Evolutionary conservation across 2,113 vertebrate species (phyloP).

Genomic region (Phoenicopterus ruber): DNA sequence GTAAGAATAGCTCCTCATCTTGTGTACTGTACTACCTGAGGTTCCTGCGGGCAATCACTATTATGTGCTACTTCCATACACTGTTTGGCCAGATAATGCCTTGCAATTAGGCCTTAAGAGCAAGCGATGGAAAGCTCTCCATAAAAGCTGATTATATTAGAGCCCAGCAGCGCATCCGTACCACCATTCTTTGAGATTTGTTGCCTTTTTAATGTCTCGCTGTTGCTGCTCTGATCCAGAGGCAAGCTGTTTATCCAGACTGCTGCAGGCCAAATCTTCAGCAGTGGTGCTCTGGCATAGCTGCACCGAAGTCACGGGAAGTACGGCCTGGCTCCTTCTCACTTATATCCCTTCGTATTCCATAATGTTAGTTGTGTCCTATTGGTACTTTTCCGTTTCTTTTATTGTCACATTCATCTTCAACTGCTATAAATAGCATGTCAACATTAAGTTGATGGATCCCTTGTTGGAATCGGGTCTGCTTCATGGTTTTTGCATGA

Average conservation of each 20-base stretch:
- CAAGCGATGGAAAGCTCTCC: neutral
- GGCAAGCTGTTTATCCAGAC: slow-evolving; percentile 3
- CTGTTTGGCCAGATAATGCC: slow-evolving; percentile 44
- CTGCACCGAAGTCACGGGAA: neutral
- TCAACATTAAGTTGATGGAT: neutral
- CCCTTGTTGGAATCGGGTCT: rapidly evolving
- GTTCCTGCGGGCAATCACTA: neutral
- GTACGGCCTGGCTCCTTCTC: neutral
- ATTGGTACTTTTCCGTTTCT: neutral
- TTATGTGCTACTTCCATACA: neutral
- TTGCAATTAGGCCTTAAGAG: slow-evolving; percentile 45
- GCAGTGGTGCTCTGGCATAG: neutral
- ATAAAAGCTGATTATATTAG: slow-evolving; percentile 25
- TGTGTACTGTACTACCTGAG: neutral
- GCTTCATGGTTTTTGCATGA: neutral
- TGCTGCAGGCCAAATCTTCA: neutral
- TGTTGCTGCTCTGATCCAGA: neutral
- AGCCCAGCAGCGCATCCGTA: neutral
- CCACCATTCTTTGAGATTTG: neutral
- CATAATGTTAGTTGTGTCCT: neutral
- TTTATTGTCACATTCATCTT: neutral
- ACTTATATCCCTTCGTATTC: neutral
- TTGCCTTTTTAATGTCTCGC: neutral
- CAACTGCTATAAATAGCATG: neutral
- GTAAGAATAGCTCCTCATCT: slow-evolving; percentile 29